Evolutionary conservation across 2,888 invertebrate species (phyloP), one percentile per base, ranked within the genome.

Genomic region (Tenthredo livida): DNA sequence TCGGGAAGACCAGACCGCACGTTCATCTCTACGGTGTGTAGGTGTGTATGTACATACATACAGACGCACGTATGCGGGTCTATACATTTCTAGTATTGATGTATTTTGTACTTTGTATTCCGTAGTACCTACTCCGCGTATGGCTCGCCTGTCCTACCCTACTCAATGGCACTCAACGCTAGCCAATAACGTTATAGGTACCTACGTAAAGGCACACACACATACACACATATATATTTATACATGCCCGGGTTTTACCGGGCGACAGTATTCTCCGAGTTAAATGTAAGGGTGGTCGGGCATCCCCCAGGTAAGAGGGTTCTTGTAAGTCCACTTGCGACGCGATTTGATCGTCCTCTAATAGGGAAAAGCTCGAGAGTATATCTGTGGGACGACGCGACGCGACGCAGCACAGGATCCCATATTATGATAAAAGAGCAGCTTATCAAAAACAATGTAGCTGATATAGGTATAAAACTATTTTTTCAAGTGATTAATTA

Each of bases 131-230:
- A 43, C 80, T 40, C 77, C 58, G 40, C 80, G 80, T 80, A 61
- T 80, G 77, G 77, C 54, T 21, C 80, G 65, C 47, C 67, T 70
- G 65, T 83, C 70, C 67, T 67, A 83, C 83, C 83, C 65, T 65
- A 83, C 83, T 83, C 83, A 83, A 83, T 83, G 83, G 67, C 83
- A 83, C 83, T 83, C 83, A 50, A 83, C 70, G 47, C 67, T 40
- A 29, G 83, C 83, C 83, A 83, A 83, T 83, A 83, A 80, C 61
- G 61, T 61, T 83, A 77, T 47, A 75, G 15, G 73, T 73, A 77
- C 54, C 21, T 25, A 25, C 10, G 21, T 12, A 4, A 25, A 25
- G 21, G 21, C 9, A 61, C 2, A 61, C 61, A 61, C 21, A 61
- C 21, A 58, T 7, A 37, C 7, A 37, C 37, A 37, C 37, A 37